A percentile compares a stretch with the other conserved stretches of the same genome.
phyloP scores from a whole-genome alignment of 2,797 vertebrate genomes.

The Chelonia mydas region DNA sequence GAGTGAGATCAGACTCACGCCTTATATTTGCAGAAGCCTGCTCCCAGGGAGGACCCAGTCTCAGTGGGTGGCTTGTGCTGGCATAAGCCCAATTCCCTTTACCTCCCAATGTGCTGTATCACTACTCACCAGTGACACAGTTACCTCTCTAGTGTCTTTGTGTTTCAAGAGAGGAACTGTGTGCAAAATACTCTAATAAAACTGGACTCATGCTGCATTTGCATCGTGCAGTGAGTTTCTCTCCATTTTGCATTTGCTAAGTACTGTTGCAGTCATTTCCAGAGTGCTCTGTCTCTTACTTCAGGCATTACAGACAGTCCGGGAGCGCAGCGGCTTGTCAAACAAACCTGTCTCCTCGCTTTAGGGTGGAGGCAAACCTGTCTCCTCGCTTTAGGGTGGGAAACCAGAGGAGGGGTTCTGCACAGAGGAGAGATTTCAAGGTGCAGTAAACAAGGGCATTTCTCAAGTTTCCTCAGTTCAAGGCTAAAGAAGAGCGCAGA shows the following conservation, averaged over 20 bases:
- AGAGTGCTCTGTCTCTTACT: not conserved
- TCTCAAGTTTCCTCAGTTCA: accelerated
- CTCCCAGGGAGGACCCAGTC: not conserved
- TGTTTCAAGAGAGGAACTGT: not conserved
- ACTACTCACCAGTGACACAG: not conserved
- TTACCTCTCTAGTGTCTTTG: not conserved
- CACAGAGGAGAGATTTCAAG: not conserved
- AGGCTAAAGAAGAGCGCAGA: not conserved
- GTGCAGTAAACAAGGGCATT: slow-evolving; percentile 5
- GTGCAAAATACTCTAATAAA: not conserved
- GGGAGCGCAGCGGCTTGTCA: not conserved
- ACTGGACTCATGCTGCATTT: accelerated
- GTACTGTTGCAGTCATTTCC: not conserved
- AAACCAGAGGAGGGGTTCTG: not conserved
- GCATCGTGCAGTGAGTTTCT: not conserved
- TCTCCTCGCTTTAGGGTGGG: not conserved
- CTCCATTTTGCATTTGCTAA: not conserved
- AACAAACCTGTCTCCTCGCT: not conserved
- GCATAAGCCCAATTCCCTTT: not conserved
- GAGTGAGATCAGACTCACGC: not conserved
- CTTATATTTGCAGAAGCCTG: not conserved
- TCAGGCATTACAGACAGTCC: accelerated
- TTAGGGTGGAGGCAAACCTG: not conserved
- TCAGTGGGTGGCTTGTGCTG: not conserved
- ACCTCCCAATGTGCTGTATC: not conserved